Conservation (phyloP, 2,888 invertebrate genomes). For the Tubulanus polymorphus region DNA sequence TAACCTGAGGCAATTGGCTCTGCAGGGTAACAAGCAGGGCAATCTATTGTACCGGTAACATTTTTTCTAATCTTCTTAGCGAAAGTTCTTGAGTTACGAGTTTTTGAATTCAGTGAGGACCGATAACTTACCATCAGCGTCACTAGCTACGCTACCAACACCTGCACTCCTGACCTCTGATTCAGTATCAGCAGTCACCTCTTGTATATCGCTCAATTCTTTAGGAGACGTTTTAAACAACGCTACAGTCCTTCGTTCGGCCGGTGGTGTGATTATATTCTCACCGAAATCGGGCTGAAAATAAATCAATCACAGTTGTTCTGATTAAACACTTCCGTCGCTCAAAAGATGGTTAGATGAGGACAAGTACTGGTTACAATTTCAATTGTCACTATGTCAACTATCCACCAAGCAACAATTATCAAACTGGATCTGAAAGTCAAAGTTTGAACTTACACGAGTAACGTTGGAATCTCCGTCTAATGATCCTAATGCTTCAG, state of each 20-base stretch:
- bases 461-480: constrained; percentile 25
- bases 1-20: too few relatives aligned
- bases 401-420: too few relatives aligned
- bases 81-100: too few relatives aligned
- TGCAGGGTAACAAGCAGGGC: too few relatives aligned
- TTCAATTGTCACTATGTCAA: too few relatives aligned
- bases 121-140: constrained; percentile 17
- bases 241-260: constrained; percentile 19
- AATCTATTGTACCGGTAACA: too few relatives aligned
- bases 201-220: constrained; percentile 3
- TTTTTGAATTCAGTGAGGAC: constrained; percentile 5
- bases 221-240: constrained; percentile 11
- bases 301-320: background rate
- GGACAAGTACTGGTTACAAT: too few relatives aligned
- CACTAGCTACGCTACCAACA: constrained; percentile 23
- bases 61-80: too few relatives aligned
- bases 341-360: background rate
- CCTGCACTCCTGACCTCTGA: constrained; percentile 23
- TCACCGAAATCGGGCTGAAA: constrained; percentile 42
- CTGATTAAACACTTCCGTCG: background rate
- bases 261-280: constrained; percentile 31
- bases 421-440: too few relatives aligned
- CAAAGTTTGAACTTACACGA: constrained; percentile 29
- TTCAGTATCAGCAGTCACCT: constrained; percentile 5
- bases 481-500: constrained; percentile 36